Conservation (phyloP, 1,140 invertebrate genomes). For the Oscheius sp. region DNA sequence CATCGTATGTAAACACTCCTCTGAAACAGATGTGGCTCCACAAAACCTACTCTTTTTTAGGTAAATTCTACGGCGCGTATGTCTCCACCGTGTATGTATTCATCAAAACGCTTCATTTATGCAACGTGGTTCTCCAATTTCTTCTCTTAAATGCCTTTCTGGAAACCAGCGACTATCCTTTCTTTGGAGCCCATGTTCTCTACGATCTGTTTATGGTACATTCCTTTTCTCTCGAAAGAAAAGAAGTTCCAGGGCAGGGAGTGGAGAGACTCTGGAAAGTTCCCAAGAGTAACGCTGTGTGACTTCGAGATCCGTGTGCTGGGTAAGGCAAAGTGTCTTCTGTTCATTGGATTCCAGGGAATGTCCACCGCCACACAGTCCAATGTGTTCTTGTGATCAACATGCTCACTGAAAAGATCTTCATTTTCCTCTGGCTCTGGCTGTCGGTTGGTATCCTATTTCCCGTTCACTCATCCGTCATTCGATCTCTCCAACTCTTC, state of each 20-base stretch:
- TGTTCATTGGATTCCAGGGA: too few relatives aligned
- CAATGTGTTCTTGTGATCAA: conserved; percentile 58
- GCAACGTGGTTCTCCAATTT: conserved; percentile 66
- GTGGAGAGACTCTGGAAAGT: conserved; percentile 60
- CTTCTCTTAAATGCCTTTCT: conserved; percentile 66
- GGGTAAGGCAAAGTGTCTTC: too few relatives aligned
- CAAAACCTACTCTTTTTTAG: conserved; percentile 33
- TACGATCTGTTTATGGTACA: conserved; percentile 61
- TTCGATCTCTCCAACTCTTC: neutral
- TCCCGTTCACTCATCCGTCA: too few relatives aligned
- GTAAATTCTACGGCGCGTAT: conserved; percentile 64
- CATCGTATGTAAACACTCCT: too few relatives aligned
- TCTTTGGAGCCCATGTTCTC: conserved; percentile 65
- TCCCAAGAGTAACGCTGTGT: conserved; percentile 65
- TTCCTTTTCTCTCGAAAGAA: neutral
- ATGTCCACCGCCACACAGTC: conserved; percentile 62
- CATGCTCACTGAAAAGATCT: conserved; percentile 62
- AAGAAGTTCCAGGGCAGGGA: conserved; percentile 47
- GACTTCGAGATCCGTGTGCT: conserved; percentile 63
- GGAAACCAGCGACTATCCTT: conserved; percentile 64
- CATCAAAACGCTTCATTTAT: conserved; percentile 64
- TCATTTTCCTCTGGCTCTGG: conserved; percentile 62
- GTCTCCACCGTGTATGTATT: conserved; percentile 51
- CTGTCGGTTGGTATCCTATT: conserved; percentile 31
- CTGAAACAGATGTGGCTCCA: neutral